Evolutionary conservation across 2,888 invertebrate species (phyloP).

Genomic region (Lithophane leautieri): DNA sequence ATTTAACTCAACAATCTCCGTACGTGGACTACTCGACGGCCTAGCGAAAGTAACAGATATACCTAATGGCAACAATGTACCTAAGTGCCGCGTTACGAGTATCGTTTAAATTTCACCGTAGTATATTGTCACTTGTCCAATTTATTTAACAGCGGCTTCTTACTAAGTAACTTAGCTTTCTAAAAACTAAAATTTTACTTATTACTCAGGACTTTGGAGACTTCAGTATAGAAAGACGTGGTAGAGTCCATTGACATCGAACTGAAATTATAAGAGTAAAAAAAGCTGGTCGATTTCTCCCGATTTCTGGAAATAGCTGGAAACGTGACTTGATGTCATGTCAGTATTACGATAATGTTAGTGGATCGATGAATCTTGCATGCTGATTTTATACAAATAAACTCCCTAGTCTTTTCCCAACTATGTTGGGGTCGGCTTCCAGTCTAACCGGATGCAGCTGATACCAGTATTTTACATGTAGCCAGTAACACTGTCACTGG

Average conservation of each 20-base stretch:
- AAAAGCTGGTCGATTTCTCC: constrained; percentile 16
- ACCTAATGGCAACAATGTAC: constrained; percentile 59
- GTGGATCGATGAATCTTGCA: constrained; percentile 30
- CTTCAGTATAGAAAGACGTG: constrained; percentile 1
- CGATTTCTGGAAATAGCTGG: constrained; percentile 19
- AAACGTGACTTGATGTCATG: constrained; percentile 24
- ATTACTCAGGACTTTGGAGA: neutral
- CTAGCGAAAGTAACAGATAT: constrained; percentile 64
- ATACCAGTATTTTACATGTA: no score
- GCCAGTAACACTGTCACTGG: no score
- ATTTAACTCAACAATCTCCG: constrained; percentile 30
- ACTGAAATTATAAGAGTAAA: constrained; percentile 48
- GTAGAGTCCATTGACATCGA: constrained; percentile 42
- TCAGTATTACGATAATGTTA: neutral
- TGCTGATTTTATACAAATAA: neutral
- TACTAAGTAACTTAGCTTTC: constrained; percentile 67
- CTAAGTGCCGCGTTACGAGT: constrained; percentile 51
- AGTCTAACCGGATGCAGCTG: no score
- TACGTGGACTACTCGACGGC: constrained; percentile 51
- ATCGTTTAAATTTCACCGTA: constrained; percentile 63
- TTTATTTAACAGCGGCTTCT: constrained; percentile 71
- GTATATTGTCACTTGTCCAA: constrained; percentile 71
- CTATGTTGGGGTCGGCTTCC: no score
- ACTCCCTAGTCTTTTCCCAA: no score
- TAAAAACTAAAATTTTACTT: constrained; percentile 60